Evolutionary conservation across 2,797 vertebrate species (phyloP).

Genomic region (Etheostoma perlongum): DNA sequence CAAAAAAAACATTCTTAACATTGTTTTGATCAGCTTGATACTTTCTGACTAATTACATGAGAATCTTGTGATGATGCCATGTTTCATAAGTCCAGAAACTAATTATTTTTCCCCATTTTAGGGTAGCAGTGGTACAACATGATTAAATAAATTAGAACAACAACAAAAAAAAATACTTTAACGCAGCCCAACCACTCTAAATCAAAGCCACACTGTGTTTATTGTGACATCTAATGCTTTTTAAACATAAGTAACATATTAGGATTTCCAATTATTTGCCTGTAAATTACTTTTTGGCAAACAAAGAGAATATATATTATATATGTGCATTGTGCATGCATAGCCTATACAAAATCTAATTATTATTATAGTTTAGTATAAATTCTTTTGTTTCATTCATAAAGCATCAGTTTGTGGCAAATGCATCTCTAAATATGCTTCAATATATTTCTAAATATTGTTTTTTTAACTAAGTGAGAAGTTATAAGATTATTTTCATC

Average conservation of each 20-base stretch:
- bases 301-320: not conserved
- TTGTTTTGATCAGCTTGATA: constrained; percentile 1
- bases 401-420: not conserved
- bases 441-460: not conserved
- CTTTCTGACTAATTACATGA: not conserved
- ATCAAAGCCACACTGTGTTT: not conserved
- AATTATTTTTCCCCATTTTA: not conserved
- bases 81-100: not conserved
- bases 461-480: not conserved
- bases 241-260: not conserved
- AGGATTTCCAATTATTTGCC: not conserved
- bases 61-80: not conserved
- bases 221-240: not conserved
- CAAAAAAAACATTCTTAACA: not conserved
- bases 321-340: not conserved
- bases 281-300: not conserved
- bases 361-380: too few species aligned
- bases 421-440: not conserved
- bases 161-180: not conserved
- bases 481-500: not conserved
- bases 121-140: not conserved
- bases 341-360: too few species aligned
- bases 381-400: not conserved
- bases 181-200: not conserved
- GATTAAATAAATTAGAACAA: not conserved